Base-by-base conservation (phyloP, 2,888 invertebrate species). In the Steinernema hermaphroditum region DNA sequence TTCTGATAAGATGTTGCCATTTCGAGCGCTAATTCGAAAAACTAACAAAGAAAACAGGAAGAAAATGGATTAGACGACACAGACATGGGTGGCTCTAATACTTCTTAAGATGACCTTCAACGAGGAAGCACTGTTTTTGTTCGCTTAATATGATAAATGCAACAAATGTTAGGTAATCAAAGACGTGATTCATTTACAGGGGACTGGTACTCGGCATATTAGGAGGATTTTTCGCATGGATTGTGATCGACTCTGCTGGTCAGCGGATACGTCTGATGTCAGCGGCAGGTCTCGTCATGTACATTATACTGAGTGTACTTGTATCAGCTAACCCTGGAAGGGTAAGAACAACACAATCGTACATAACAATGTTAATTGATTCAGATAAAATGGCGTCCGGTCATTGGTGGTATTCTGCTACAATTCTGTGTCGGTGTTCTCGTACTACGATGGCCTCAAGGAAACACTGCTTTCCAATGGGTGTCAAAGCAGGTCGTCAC, bases 341-440 rank as follows among this genome's bases (percentile, higher is more conserved):
- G 12, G 54, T 54, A 54, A 54, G 54, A 8, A 4, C 12, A 49
- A n/a, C 49, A n/a, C n/a, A n/a, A n/a, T n/a, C 37, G 37, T 37
- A 12, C 37, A 37, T 8, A 37, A 37, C 37, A 37, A n/a, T n/a
- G n/a, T n/a, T n/a, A 37, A 37, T 37, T 4, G 4, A 12, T 74
- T 71, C 37, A 88, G 88, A 85, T 88, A 0, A 85, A 84, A 22
- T 87, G 94, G 94, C 90, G 91, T 8, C 91, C 92, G 0, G 92
- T 96, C 0, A 83, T 92, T n/a, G 91, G 91, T 82, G 96, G 95
- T 0, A 88, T 94, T 24, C 88, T 91, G 0, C 88, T 94, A 1
- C 96, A 96, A 89, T 93, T 95, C 83, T 74, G 91, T 1, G 91
- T 96, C 74, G 96, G 93, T 0, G 82, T 95, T 0, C 78, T 94